Base-by-base conservation (phyloP, 2,888 invertebrate species). In the Nomada fucata region DNA sequence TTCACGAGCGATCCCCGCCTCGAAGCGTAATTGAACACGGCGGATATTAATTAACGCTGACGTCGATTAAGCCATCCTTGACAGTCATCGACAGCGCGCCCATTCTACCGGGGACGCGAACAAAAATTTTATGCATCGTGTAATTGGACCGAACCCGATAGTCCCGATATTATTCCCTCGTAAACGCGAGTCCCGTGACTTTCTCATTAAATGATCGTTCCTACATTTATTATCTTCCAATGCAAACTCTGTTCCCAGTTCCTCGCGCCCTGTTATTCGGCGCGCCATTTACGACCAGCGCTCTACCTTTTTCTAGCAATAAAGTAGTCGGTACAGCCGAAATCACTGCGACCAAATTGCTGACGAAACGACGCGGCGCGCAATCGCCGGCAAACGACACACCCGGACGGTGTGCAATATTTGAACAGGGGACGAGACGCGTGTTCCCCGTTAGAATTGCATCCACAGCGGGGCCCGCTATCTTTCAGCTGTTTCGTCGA, bases 171-270 rank as follows among this genome's bases (percentile, higher is more conserved):
- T 82, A 63, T 57, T 79, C 29, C 65, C 72, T 85, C 78, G 78
- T 72, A 61, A 57, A 71, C 52, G 10, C 75, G 65, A 79, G 67
- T 57, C 23, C 50, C 42, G 69, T 29, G 5, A 60, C 73, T 80
- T 76, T 86, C 75, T 73, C 82, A 73, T 87, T 84, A 87, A 86
- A 86, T 57, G 79, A 86, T 79, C 73, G 68, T 82, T 84, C 75
- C 75, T 86, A 82, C 76, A 71, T 86, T 71, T 84, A 86, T 86
- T 81, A 84, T 75, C 81, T 29, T 44, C 63, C 57, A 36, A 73
- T 73, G 71, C 75, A 75, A 70, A 76, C 64, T 65, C 74, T 55
- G 57, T 53, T 79, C 67, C 68, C 64, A 23, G 52, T 59, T 69
- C 65, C 44, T 61, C 47, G 55, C 55, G 77, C 64, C 76, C 84